A percentile compares a stretch with the other conserved stretches of the same genome.
These are phyloP conservation scores for Sardinella longiceps DNA, from an alignment of 2,797 vertebrate genomes.

Conservation along the genomic window DNA sequence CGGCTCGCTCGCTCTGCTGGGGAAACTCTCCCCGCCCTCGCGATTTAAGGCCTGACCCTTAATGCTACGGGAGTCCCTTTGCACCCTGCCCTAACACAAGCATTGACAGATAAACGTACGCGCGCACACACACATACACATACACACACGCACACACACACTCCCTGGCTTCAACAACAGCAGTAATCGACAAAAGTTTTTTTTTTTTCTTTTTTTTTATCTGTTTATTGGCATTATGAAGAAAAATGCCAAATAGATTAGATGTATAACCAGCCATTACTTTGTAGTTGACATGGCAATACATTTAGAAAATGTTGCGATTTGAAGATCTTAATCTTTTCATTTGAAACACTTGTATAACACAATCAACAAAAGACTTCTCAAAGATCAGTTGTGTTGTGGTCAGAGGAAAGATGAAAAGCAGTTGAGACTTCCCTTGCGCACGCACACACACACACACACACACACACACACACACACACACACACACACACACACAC, in stretches of 20 bases:
- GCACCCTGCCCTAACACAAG: not conserved
- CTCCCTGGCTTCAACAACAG: not conserved
- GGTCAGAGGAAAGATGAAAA: not conserved
- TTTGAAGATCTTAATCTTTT: not conserved
- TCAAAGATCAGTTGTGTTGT: not conserved
- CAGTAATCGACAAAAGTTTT: not conserved
- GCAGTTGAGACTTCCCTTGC: not conserved
- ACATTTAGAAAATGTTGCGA: not conserved
- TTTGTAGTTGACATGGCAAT: not conserved
- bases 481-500: too few relatives aligned
- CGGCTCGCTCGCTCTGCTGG: conserved; percentile 46
- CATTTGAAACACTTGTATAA: not conserved
- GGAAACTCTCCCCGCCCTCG: conserved; percentile 45
- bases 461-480: too few relatives aligned
- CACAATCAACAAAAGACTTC: not conserved
- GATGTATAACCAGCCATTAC: not conserved
- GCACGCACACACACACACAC: too few relatives aligned
- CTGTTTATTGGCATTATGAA: not conserved
- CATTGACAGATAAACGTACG: too few relatives aligned
- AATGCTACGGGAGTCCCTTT: not conserved
- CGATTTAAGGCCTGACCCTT: conserved; percentile 32
- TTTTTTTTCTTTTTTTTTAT: not conserved
- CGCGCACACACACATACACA: not conserved
- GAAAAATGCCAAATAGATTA: not conserved
- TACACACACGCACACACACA: not conserved